Conservation (phyloP, 2,888 invertebrate genomes). For the Bruchidius siliquastri region DNA sequence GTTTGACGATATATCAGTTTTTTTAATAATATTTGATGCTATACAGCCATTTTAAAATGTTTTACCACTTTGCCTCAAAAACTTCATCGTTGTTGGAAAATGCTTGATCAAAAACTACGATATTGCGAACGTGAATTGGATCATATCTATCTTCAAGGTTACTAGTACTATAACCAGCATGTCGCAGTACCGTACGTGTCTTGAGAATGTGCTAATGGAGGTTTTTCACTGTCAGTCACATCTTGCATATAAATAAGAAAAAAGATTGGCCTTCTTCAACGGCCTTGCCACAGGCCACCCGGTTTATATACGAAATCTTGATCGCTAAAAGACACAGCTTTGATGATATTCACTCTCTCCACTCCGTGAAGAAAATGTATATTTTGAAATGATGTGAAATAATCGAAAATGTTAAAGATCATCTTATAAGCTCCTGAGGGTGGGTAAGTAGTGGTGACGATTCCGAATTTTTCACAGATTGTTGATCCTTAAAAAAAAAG, state of each 20-base stretch:
- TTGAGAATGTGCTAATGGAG: background rate
- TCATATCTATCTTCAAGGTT: background rate
- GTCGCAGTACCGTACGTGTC: background rate
- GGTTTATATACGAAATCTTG: background rate
- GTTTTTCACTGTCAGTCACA: background rate
- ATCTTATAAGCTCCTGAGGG: too few species aligned
- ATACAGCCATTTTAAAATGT: too few species aligned
- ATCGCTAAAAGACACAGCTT: background rate
- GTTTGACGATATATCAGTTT: too few species aligned
- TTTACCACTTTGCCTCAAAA: too few species aligned
- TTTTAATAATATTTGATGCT: too few species aligned
- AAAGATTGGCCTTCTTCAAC: background rate
- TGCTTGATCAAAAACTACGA: background rate
- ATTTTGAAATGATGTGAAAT: too few species aligned
- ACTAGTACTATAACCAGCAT: background rate
- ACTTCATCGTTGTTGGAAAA: too few species aligned
- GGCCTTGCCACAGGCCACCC: background rate
- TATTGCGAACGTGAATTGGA: background rate
- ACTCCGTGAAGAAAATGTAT: background rate
- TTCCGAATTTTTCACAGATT: too few species aligned
- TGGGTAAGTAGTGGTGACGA: too few species aligned
- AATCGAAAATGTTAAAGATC: too few species aligned
- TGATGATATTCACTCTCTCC: background rate
- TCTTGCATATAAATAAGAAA: background rate
- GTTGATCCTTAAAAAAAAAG: too few species aligned